Base-by-base conservation (phyloP, 2,888 invertebrate species). In the Leuctra nigra region DNA sequence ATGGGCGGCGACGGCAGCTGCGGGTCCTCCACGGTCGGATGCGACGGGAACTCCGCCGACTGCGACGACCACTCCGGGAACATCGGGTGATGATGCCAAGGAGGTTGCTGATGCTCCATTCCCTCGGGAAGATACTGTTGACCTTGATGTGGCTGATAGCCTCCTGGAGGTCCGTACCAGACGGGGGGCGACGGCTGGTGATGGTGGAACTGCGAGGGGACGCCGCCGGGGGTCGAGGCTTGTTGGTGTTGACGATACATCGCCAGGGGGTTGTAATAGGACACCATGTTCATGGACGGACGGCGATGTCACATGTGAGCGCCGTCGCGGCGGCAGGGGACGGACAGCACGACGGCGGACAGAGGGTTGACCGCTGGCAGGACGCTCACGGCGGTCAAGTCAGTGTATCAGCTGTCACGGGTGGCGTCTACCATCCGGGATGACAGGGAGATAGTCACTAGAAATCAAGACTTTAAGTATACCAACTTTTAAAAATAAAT, bases 221-320 rank as follows among this genome's bases (percentile, higher is more conserved):
- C 75, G 65, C 73, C 72, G 67, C 72, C 73, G 68, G 46, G 64
- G 33, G 53, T 53, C 16, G 53, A 18, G 38, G 54, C 24, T 75
- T 78, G 63, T 61, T 66, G 67, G 69, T 83, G 84, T 71, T 82
- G 82, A 69, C 81, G 77, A 73, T 84, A 84, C 75, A 83, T 79
- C 71, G 81, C 77, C 68, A 82, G 73, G 71, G 83, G 77, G 73
- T 81, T 81, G 67, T 82, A 86, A 72, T 86, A 87, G 64, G 84
- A 84, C 74, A 87, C 85, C 87, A 87, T 86, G 33, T 63, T 63
- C 70, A 60, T 36, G n/a, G n/a, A n/a, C n/a, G n/a, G n/a, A 9
- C 9, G 14, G 11, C 4, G 16, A 3, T 29, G 4, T 13, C 46
- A 20, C 20, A 18, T 13, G 2, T n/a, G n/a, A n/a, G n/a, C n/a